phyloP scores from a whole-genome alignment of 2,888 invertebrate genomes.

The Mythimna vitellina region DNA sequence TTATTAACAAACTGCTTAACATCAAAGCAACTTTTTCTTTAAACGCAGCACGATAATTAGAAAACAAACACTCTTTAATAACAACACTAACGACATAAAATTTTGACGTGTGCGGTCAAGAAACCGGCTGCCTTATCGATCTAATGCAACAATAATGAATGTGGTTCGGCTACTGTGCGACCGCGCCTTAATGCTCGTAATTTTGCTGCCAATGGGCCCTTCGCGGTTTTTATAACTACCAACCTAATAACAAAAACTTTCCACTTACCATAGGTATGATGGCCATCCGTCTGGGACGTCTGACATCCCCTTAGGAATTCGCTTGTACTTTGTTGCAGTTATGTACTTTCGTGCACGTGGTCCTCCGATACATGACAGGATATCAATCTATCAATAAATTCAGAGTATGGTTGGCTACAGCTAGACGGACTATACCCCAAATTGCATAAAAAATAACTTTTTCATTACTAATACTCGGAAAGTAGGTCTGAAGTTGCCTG shows the following conservation, averaged over 20 bases:
- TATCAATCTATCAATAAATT: constrained; percentile 18
- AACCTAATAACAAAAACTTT: constrained; percentile 23
- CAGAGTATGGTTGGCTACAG: neutral
- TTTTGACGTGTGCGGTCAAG: constrained; percentile 61
- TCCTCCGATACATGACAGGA: neutral
- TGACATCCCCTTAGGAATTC: constrained; percentile 21
- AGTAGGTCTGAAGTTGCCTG: too few relatives aligned
- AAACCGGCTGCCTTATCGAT: constrained; percentile 65
- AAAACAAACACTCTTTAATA: constrained; percentile 37
- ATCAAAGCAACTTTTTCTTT: neutral
- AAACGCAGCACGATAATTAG: constrained; percentile 16
- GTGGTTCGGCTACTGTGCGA: constrained; percentile 62
- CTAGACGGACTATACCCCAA: neutral
- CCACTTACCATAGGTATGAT: constrained; percentile 12
- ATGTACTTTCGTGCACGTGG: neutral
- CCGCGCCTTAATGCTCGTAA: constrained; percentile 50
- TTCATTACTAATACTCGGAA: too few relatives aligned
- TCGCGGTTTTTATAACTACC: constrained; percentile 34
- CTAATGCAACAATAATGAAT: constrained; percentile 66
- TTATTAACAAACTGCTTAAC: neutral
- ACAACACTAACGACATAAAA: constrained; percentile 38
- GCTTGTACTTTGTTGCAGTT: neutral
- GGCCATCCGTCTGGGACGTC: neutral
- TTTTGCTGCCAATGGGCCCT: constrained; percentile 19
- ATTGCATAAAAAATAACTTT: neutral